Percentiles rank a stretch among this genome's conserved stretches.
Evolutionary conservation across 1,140 invertebrate genomes (phyloP).

Genomic region (Zaprionus ghesquierei): DNA sequence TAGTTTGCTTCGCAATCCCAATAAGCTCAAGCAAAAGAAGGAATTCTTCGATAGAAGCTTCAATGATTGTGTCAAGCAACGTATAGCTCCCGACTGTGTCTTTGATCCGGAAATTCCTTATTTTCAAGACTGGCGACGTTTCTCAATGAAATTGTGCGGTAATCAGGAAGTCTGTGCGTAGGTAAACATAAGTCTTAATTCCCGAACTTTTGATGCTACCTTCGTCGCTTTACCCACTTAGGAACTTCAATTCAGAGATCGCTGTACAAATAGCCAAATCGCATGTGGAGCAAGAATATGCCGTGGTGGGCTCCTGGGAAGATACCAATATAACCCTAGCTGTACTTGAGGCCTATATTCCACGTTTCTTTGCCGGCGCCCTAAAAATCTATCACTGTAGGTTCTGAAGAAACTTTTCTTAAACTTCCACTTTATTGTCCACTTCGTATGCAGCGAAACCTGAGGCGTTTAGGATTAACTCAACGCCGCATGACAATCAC

Average conservation of each 20-base stretch:
- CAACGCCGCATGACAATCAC: conserved; percentile 56
- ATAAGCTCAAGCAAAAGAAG: conserved; percentile 89
- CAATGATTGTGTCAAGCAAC: conserved; percentile 91
- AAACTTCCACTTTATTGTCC: neutral
- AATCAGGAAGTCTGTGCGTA: conserved; percentile 84
- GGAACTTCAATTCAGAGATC: conserved; percentile 91
- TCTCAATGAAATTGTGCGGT: conserved; percentile 93
- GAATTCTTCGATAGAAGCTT: conserved; percentile 94
- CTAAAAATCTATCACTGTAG: conserved; percentile 76
- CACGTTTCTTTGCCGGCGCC: conserved; percentile 91
- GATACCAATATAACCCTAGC: conserved; percentile 92
- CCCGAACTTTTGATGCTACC: neutral
- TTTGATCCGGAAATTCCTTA: conserved; percentile 87
- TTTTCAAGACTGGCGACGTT: conserved; percentile 90
- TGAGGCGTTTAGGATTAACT: conserved; percentile 87
- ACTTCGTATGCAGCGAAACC: conserved; percentile 85
- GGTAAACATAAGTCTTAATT: conserved; percentile 21
- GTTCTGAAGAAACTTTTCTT: conserved; percentile 12
- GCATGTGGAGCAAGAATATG: conserved; percentile 92
- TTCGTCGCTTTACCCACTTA: conserved; percentile 71
- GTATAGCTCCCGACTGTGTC: conserved; percentile 88
- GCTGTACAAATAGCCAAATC: conserved; percentile 91
- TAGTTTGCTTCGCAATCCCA: conserved; percentile 90
- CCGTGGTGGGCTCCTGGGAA: conserved; percentile 93
- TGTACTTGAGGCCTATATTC: conserved; percentile 92